Evolutionary conservation across 1,140 invertebrate species (phyloP), one percentile per base, ranked within the genome.

Genomic region (Drosophila ohnishii): DNA sequence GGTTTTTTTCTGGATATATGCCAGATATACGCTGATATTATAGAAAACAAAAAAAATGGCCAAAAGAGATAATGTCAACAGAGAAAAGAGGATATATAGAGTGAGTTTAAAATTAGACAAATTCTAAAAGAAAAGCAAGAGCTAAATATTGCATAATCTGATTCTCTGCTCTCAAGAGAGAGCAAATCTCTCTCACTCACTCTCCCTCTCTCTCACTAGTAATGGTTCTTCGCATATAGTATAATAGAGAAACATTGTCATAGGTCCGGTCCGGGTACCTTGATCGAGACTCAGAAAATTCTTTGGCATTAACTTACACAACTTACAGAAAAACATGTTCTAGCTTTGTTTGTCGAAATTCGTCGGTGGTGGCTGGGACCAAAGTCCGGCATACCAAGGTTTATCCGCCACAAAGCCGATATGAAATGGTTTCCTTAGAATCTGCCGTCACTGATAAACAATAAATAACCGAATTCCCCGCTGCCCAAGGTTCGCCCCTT

Each of bases 231-330:
- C 25, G 5, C 25, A 28, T 28, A 28, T 66, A 19, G 44, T 51
- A 47, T 50, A 14, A 13, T 14, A 53, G 65, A 64, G 50, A 73
- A 53, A 48, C 40, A 71, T 85, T 85, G 70, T 28, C 55, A 50
- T 82, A 85, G 82, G 82, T 85, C 81, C 82, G 58, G n/a, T 85
- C 81, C 82, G 58, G n/a, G 64, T 11, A 51, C 42, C 63, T 66
- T 55, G 57, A 71, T 75, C 32, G 42, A 56, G 56, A 34, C 56
- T 45, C 13, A 50, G 11, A 58, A 65, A 34, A 60, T 19, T 59
- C 40, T 34, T 75, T 75, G 50, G 34, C 44, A 64, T 61, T 51
- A 39, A 47, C 48, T 75, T 57, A 58, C 45, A 61, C 53, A 75
- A 60, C 16, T 75, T 55, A 45, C 57, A 55, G 16, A 37, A 16